Evolutionary conservation across 2,113 vertebrate species (phyloP).

Genomic region (Oreochromis spilurus): DNA sequence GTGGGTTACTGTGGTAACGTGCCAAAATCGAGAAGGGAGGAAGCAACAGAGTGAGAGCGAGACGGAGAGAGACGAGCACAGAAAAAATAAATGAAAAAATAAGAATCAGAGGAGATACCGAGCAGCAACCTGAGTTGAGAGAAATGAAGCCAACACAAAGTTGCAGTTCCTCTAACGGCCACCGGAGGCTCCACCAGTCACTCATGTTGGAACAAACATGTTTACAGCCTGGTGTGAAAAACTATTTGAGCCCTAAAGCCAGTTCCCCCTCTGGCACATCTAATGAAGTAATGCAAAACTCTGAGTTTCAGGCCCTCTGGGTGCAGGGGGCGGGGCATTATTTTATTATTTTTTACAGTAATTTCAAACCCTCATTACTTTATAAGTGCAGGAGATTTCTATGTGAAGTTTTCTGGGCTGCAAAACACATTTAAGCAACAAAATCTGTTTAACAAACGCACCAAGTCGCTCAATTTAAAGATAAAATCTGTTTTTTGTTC

Average conservation of each 20-base stretch:
- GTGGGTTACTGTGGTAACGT: conserved; percentile 69
- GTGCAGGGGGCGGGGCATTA: not conserved
- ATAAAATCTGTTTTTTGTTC: not conserved
- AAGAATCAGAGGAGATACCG: not conserved
- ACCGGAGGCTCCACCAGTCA: not conserved
- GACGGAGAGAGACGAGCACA: not conserved
- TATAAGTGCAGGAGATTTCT: not conserved
- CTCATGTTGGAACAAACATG: no score
- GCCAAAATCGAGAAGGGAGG: conserved; percentile 29
- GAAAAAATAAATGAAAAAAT: not conserved
- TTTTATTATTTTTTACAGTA: accelerated
- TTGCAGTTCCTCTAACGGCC: not conserved
- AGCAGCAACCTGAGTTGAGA: not conserved
- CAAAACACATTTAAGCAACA: not conserved
- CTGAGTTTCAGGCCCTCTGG: not conserved
- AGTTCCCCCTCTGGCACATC: not conserved
- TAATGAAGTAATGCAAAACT: not conserved
- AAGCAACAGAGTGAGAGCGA: not conserved
- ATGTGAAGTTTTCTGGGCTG: not conserved
- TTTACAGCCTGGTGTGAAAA: not conserved
- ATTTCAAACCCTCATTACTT: not conserved
- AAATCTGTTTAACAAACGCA: not conserved
- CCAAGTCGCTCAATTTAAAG: not conserved
- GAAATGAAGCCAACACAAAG: accelerated
- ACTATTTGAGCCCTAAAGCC: not conserved